Base-by-base conservation (phyloP, 2,113 vertebrate species). In the Sus scrofa region DNA sequence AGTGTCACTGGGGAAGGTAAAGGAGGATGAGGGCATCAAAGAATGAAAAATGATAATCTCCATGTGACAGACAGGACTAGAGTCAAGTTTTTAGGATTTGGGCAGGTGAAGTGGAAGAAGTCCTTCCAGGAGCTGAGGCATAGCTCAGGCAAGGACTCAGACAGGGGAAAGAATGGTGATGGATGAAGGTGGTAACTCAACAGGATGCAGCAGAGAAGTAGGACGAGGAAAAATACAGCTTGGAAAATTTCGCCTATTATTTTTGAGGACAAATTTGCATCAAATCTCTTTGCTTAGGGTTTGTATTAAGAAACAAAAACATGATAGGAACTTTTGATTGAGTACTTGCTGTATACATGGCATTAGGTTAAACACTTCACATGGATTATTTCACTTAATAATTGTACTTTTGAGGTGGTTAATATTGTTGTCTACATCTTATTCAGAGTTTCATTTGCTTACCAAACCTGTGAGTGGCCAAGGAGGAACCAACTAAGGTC, bases 181-280 rank as follows among this genome's bases (percentile, higher is more conserved):
- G 52, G 12, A 60, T 60, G 67, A 58, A 62, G n/a, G n/a, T n/a
- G n/a, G 26, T 52, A 18, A 83, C 10, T 86, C 26, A 52, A 34
- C 7, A 88, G n/a, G 54, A 15, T 77, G 34, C 20, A 91, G 39
- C 34, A 30, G 27, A 74, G 32, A 3, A 68, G 3, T 16, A 14
- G 4, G 18, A 22, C 32, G 20, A 75, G 26, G 2, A 63, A 60
- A 85, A 50, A 24, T n/a, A n/a, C 2, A 60, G 3, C 58, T 79
- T 65, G 24, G 63, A 75, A 67, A 91, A 75, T 65, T 95, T 37
- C 4, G 37, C 30, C 39, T 70, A 14, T 95, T 84, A 90, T 14
- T 68, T 95, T 52, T 65, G 20, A 70, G n/a, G 92, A 63, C 2
- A 90, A 58, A 22, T 90, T 95, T 86, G 67, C n/a, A 79, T 30